Conservation (phyloP, 2,113 vertebrate species). For the Formicarius rufipectus region DNA sequence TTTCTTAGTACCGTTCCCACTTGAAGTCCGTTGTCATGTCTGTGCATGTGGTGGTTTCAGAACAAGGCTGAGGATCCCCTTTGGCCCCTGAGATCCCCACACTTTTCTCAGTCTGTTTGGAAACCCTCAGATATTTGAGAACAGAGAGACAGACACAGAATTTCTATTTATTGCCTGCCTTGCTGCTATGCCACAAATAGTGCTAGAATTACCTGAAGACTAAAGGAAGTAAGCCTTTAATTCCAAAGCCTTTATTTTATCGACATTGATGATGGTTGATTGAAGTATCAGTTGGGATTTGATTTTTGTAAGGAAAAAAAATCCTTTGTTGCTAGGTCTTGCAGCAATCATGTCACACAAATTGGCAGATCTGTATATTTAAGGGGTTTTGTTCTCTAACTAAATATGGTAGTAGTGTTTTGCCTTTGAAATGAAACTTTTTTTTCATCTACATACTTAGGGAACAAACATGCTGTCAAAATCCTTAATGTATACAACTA, state of each 20-base stretch:
- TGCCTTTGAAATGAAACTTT: slow-evolving; percentile 28
- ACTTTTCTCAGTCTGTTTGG: not conserved
- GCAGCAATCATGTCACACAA: not conserved
- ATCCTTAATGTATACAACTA: not conserved
- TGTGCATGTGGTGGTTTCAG: not conserved
- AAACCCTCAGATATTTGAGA: not conserved
- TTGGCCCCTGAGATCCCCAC: not conserved
- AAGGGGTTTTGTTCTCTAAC: slow-evolving; percentile 32
- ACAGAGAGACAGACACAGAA: not conserved
- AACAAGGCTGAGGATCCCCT: not conserved
- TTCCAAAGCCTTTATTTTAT: not conserved
- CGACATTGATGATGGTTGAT: not conserved
- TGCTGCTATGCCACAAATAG: not conserved
- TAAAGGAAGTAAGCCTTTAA: not conserved
- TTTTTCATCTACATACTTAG: not conserved
- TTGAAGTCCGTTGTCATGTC: not conserved
- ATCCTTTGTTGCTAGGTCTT: not conserved
- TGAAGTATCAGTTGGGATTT: not conserved
- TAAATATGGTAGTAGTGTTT: slow-evolving; percentile 18
- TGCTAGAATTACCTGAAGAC: not conserved
- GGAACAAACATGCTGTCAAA: slow-evolving; percentile 37
- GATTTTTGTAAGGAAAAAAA: not conserved
- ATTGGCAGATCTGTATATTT: not conserved
- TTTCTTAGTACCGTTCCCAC: not conserved
- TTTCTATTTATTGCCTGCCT: not conserved